Evolutionary conservation across 2,797 vertebrate genomes (phyloP), one percentile per base, ranked within the genome.

Genomic region (Buceros bicornis): DNA sequence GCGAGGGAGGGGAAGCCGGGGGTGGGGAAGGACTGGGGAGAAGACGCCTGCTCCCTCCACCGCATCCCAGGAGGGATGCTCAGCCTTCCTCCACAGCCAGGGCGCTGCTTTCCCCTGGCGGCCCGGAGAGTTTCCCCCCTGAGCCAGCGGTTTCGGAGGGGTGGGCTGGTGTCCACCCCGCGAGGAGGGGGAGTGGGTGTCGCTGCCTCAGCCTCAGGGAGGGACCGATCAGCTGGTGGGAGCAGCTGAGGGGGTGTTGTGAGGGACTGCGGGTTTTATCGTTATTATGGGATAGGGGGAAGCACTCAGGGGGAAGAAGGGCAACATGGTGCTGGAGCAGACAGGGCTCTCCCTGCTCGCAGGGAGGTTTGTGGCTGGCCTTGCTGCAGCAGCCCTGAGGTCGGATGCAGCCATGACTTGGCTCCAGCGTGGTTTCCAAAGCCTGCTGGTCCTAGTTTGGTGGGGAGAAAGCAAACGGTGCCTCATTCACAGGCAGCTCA

Each of bases 371-470:
- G 64, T 3, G 8, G 37, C 57, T 72, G 7, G 71, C 37, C 5
- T 13, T 2, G 8, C 62, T 31, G 51, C 78, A 4, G 71, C 58
- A 71, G 57, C 37, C 37, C 37, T 40, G 37, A 40, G 37, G 10
- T 40, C 37, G 12, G 37, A 12, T 4, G 19, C 28, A 5, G 7
- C 35, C 3, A 33, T 3, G 45, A 12, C 20, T 3, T 0, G 6
- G 67, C 43, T 50, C 35, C 12, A 6, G 45, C 1, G 1, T 3
- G 7, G 43, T 5, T 54, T n/a, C 43, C 33, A 33, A 33, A 33
- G 37, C 18, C 29, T 5, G 8, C 37, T 25, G 22, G 70, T 21
- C 31, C 16, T 0, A 2, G 33, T 73, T 45, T 11, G 25, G 45
- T n/a, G 21, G 12, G 50, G 12, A 48, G 42, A 9, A 33, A 22